These are phyloP conservation scores for Atta cephalotes DNA, from an alignment of 1,140 invertebrate genomes.

Conservation along the genomic window DNA sequence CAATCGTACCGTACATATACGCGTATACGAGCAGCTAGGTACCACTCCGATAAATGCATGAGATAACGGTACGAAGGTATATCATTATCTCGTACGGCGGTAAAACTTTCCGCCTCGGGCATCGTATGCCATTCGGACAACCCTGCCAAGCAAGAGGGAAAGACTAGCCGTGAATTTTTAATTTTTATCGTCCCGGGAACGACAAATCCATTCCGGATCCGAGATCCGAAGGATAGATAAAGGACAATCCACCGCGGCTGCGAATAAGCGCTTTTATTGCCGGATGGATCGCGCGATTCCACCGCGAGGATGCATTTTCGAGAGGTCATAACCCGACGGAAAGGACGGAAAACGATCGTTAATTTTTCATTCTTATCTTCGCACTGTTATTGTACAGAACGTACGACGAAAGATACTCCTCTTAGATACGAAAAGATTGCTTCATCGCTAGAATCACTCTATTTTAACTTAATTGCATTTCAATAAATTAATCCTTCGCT, in stretches of 20 bases:
- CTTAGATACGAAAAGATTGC: constrained; percentile 12
- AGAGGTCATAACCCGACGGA: constrained; percentile 51
- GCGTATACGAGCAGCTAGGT: constrained; percentile 41
- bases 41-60: constrained; percentile 76
- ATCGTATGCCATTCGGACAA: constrained; percentile 63
- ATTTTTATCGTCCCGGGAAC: constrained; percentile 75
- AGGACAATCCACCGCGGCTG: constrained; percentile 49
- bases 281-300: constrained; percentile 43
- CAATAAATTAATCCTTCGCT: background rate
- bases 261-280: constrained; percentile 51
- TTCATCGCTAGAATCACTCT: background rate
- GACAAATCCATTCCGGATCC: constrained; percentile 72
- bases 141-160: constrained; percentile 1
- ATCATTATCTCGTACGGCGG: constrained; percentile 77
- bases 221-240: constrained; percentile 70
- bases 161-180: constrained; percentile 74
- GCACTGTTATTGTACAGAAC: background rate
- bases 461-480: background rate
- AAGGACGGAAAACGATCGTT: constrained; percentile 56
- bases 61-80: constrained; percentile 77
- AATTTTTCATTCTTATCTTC: constrained; percentile 62
- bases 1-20: background rate
- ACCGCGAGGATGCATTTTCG: constrained; percentile 42
- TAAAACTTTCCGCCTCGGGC: constrained; percentile 67
- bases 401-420: background rate